These are phyloP conservation scores for Chelon auratus DNA, from an alignment of 2,797 vertebrate genomes.

Conservation along the genomic window DNA sequence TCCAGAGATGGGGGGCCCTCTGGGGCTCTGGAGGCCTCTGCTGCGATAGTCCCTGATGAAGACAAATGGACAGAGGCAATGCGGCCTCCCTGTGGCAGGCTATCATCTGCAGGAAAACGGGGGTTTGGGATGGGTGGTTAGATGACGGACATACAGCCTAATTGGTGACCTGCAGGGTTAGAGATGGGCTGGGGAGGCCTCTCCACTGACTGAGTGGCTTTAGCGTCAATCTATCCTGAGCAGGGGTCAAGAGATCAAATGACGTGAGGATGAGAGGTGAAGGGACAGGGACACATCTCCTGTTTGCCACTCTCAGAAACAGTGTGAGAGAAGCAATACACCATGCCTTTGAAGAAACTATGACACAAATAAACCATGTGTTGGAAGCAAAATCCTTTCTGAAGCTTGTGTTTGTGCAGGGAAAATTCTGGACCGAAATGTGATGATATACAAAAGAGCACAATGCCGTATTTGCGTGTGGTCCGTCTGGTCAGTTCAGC, in stretches of 20 bases:
- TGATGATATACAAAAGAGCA: slow-evolving; percentile 17
- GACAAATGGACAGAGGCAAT: slow-evolving; percentile 80
- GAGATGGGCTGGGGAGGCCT: slow-evolving; percentile 45
- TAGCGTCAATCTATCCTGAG: slow-evolving; percentile 75
- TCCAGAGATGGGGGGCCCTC: slow-evolving; percentile 55
- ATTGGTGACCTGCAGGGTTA: slow-evolving; percentile 75
- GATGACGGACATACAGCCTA: slow-evolving; percentile 70
- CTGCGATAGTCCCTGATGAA: slow-evolving; percentile 79
- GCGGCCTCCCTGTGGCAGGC: slow-evolving; percentile 60
- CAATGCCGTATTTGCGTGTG: slow-evolving; percentile 27
- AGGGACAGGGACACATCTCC: slow-evolving; percentile 66
- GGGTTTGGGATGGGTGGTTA: slow-evolving; percentile 39
- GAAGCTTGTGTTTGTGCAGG: background rate
- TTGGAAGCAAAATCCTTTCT: background rate
- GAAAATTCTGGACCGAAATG: slow-evolving; percentile 12
- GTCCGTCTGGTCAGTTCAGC: slow-evolving; percentile 27
- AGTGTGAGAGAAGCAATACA: slow-evolving; percentile 27
- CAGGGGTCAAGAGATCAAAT: slow-evolving; percentile 77
- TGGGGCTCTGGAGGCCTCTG: slow-evolving; percentile 63
- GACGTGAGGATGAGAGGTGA: slow-evolving; percentile 66
- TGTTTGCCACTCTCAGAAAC: slow-evolving; percentile 39
- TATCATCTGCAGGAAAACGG: slow-evolving; percentile 60
- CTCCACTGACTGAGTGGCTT: slow-evolving; percentile 67
- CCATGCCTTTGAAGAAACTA: slow-evolving; percentile 10
- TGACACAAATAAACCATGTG: background rate